Evolutionary conservation across 2,113 vertebrate species (phyloP).

Genomic region (Atlantisia rogersi): DNA sequence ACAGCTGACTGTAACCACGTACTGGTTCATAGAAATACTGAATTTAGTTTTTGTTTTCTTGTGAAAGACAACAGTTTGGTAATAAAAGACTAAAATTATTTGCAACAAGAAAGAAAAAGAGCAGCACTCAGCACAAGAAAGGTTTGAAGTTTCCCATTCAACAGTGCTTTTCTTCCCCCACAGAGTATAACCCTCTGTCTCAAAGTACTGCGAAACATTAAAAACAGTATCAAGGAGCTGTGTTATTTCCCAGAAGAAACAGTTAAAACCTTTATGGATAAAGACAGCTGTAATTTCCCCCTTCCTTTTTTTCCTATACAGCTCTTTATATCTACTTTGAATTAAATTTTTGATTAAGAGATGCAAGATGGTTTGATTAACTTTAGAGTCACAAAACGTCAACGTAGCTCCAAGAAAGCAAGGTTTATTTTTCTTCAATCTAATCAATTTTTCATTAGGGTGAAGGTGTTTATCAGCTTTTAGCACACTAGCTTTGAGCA

Average conservation of each 20-base stretch:
- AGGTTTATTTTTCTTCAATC: slow-evolving; percentile 84
- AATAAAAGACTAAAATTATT: slow-evolving; percentile 26
- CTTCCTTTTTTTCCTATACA: neutral
- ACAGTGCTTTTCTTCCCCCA: neutral
- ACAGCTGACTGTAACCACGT: neutral
- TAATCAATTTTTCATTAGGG: slow-evolving; percentile 99
- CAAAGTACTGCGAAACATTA: neutral
- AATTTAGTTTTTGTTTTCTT: slow-evolving; percentile 10
- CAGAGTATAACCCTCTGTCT: neutral
- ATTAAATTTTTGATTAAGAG: slow-evolving; percentile 80
- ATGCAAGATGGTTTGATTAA: slow-evolving; percentile 79
- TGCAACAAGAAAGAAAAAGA: slow-evolving; percentile 17
- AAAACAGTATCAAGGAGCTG: neutral
- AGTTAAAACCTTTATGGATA: neutral
- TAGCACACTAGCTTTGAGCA: slow-evolving; percentile 90
- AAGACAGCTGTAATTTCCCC: neutral
- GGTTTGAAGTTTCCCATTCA: neutral
- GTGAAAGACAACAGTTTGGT: neutral
- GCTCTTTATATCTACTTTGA: slow-evolving; percentile 67
- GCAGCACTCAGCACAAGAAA: neutral
- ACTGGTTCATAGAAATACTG: neutral
- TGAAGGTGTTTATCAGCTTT: slow-evolving; percentile 98
- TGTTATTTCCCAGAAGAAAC: slow-evolving; percentile 18
- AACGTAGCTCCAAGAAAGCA: slow-evolving; percentile 54
- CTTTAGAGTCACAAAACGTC: slow-evolving; percentile 70